Conservation (phyloP, 2,888 invertebrate species). For the Tetheella fluctuosa region DNA sequence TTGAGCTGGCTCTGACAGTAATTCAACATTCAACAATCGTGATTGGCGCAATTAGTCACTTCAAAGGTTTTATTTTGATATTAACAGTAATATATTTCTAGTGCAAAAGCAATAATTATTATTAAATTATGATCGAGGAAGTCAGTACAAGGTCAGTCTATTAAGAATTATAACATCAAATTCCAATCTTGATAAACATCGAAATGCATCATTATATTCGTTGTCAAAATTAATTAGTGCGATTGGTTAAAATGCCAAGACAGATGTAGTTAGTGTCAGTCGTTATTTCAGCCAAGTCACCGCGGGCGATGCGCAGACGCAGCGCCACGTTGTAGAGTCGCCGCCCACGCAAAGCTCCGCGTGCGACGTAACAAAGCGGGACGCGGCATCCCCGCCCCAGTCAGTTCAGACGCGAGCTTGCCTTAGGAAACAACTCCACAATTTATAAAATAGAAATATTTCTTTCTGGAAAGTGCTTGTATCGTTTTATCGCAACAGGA, state of each 20-base stretch:
- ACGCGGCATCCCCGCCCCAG: conserved; percentile 45
- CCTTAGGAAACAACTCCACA: conserved; percentile 60
- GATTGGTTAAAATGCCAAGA: conserved; percentile 68
- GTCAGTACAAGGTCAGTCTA: neutral
- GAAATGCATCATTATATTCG: conserved; percentile 29
- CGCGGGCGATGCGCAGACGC: conserved; percentile 53
- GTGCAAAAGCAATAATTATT: neutral
- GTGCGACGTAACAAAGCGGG: conserved; percentile 65
- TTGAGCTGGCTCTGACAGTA: conserved; percentile 50
- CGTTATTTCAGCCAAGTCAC: conserved; percentile 57
- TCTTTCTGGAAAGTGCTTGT: conserved; percentile 18
- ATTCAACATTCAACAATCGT: conserved; percentile 37
- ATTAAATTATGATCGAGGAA: conserved; percentile 10
- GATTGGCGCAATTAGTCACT: conserved; percentile 43
- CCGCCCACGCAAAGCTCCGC: conserved; percentile 71
- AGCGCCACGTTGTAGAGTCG: conserved; percentile 37
- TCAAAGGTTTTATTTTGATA: conserved; percentile 40
- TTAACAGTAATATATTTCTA: conserved; percentile 25
- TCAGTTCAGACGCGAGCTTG: conserved; percentile 75
- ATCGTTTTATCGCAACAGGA: conserved; percentile 31
- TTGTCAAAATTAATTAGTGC: conserved; percentile 61
- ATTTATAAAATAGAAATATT: conserved; percentile 20
- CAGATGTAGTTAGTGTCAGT: conserved; percentile 56
- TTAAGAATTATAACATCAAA: neutral
- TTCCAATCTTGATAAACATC: conserved; percentile 17